phyloP scores from a whole-genome alignment of 2,888 invertebrate species.

The Plusia festucae region DNA sequence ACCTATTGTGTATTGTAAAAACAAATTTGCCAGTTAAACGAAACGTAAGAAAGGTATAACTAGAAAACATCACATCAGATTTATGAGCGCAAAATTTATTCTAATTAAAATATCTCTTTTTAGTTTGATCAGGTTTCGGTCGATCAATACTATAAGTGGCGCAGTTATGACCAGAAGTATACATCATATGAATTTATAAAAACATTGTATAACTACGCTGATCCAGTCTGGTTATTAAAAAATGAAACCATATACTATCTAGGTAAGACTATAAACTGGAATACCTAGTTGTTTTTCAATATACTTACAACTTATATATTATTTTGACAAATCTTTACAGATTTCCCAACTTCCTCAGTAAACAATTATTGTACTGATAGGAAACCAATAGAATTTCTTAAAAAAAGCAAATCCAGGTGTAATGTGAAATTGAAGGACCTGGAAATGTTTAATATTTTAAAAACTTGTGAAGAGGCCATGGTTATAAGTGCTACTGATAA shows the following conservation, averaged over 20 bases:
- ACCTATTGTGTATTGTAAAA: conserved; percentile 80
- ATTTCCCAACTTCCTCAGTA: conserved; percentile 71
- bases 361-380: conserved; percentile 78
- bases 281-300: conserved; percentile 1
- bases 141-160: conserved; percentile 47
- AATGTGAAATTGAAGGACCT: conserved; percentile 76
- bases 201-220: conserved; percentile 68
- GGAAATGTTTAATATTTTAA: conserved; percentile 78
- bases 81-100: neutral
- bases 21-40: conserved; percentile 77
- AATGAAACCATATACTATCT: conserved; percentile 72
- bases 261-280: conserved; percentile 64
- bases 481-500: conserved; percentile 74
- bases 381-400: conserved; percentile 74
- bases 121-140: conserved; percentile 54
- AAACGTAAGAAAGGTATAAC: conserved; percentile 65
- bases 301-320: neutral
- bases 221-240: conserved; percentile 77
- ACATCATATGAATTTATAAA: conserved; percentile 64
- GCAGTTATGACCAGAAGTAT: conserved; percentile 18
- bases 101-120: conserved; percentile 58
- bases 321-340: conserved; percentile 67
- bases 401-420: conserved; percentile 72
- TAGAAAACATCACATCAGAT: conserved; percentile 2
- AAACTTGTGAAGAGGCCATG: conserved; percentile 67